Conservation (phyloP, 2,113 vertebrate species). For the Steatornis caripensis region DNA sequence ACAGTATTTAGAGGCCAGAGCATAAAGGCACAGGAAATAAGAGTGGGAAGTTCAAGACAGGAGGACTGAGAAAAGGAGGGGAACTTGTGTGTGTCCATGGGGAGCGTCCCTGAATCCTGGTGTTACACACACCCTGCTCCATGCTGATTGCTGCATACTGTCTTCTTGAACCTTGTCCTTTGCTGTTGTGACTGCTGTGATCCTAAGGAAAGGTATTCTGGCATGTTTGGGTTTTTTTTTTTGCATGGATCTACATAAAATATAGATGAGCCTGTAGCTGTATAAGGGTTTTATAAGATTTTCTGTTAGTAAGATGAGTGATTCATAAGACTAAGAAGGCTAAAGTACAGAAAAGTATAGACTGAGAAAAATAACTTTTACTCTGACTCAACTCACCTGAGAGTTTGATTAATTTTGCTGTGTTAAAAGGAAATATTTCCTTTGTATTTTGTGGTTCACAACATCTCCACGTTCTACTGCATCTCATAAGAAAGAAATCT, state of each 20-base stretch:
- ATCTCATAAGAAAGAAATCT: not conserved
- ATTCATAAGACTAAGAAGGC: not conserved
- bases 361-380: not conserved
- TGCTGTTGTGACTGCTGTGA: not conserved
- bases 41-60: not conserved
- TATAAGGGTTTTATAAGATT: not conserved
- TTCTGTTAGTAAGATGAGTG: not conserved
- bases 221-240: not conserved
- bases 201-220: not conserved
- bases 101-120: not conserved
- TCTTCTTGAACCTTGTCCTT: not conserved
- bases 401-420: not conserved
- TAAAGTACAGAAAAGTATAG: not conserved
- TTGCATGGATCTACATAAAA: not conserved
- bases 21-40: not conserved
- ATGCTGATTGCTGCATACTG: too few species aligned
- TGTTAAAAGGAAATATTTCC: not conserved
- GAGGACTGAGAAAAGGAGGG: not conserved
- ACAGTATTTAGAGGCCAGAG: not conserved
- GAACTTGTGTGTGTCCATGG: not conserved
- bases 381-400: not conserved
- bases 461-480: not conserved
- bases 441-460: not conserved
- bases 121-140: rapidly evolving
- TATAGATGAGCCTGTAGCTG: not conserved